Conservation (phyloP, 2,797 vertebrate genomes). For the Cossypha caffra region DNA sequence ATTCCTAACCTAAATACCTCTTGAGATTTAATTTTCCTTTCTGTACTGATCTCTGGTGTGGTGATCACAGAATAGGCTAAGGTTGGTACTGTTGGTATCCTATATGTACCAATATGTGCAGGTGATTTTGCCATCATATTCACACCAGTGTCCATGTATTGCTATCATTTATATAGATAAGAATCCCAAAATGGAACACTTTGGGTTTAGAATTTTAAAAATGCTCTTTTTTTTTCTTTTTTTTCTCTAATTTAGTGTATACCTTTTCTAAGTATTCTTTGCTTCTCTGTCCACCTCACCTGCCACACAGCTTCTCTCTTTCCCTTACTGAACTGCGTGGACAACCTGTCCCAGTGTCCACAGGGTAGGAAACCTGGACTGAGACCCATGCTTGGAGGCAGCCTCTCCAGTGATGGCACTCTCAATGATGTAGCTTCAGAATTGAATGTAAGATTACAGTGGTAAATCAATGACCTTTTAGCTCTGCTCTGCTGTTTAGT, state of each 20-base stretch:
- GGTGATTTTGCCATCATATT: background rate
- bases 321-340: conserved; percentile 62
- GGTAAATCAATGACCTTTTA: conserved; percentile 57
- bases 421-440: conserved; percentile 66
- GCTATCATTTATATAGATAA: background rate
- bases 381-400: conserved; percentile 68
- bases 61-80: background rate
- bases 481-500: conserved; percentile 54
- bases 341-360: conserved; percentile 68
- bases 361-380: conserved; percentile 67
- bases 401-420: conserved; percentile 66
- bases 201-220: background rate
- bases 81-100: background rate
- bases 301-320: conserved; percentile 64
- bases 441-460: conserved; percentile 66
- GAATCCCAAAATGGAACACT: background rate
- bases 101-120: background rate
- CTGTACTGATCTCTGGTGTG: background rate
- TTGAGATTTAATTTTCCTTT: background rate
- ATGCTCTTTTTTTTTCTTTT: background rate
- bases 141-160: background rate
- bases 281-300: conserved; percentile 62
- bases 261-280: conserved; percentile 67
- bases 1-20: background rate
- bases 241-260: background rate